These are phyloP conservation scores for Drosophila antonietae DNA, from an alignment of 2,888 invertebrate species.

Conservation along the genomic window DNA sequence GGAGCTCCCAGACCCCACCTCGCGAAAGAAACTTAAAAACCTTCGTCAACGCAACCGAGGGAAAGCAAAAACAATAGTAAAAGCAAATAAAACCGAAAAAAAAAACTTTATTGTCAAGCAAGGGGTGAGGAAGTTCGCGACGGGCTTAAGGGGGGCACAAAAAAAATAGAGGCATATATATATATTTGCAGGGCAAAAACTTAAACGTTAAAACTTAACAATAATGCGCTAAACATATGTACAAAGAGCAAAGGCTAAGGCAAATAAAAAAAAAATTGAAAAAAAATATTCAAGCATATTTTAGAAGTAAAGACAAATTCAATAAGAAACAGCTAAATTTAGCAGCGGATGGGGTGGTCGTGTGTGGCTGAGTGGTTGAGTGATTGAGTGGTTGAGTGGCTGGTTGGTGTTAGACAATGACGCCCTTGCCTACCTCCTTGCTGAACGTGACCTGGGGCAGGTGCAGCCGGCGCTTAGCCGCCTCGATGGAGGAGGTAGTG, in stretches of 20 bases:
- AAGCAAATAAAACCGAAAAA: slow-evolving; percentile 58
- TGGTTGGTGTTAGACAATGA: slow-evolving; percentile 87
- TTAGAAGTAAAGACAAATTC: slow-evolving; percentile 32
- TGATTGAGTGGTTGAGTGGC: background rate
- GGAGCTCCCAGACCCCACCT: slow-evolving; percentile 14
- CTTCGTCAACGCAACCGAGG: background rate
- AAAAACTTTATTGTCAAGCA: slow-evolving; percentile 80
- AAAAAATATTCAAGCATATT: slow-evolving; percentile 12
- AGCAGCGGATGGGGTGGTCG: background rate
- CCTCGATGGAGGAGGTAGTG: slow-evolving; percentile 87
- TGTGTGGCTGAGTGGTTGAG: background rate
- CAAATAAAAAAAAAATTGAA: slow-evolving; percentile 16
- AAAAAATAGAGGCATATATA: slow-evolving; percentile 21
- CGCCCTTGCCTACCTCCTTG: slow-evolving; percentile 96
- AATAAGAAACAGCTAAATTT: slow-evolving; percentile 35
- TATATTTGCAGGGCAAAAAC: slow-evolving; percentile 21
- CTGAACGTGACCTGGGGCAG: slow-evolving; percentile 94
- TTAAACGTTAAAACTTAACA: slow-evolving; percentile 65
- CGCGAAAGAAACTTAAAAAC: slow-evolving; percentile 4
- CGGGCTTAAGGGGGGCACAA: slow-evolving; percentile 33
- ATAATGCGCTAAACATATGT: slow-evolving; percentile 54
- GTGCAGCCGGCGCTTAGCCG: slow-evolving; percentile 87
- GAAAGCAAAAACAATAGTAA: slow-evolving; percentile 18
- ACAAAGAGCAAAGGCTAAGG: slow-evolving; percentile 39
- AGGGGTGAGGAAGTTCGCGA: background rate